A percentile compares a stretch with the other conserved stretches of the same genome.
Evolutionary conservation across 1,140 invertebrate genomes (phyloP).

Genomic region (Aporrectodea caliginosa): DNA sequence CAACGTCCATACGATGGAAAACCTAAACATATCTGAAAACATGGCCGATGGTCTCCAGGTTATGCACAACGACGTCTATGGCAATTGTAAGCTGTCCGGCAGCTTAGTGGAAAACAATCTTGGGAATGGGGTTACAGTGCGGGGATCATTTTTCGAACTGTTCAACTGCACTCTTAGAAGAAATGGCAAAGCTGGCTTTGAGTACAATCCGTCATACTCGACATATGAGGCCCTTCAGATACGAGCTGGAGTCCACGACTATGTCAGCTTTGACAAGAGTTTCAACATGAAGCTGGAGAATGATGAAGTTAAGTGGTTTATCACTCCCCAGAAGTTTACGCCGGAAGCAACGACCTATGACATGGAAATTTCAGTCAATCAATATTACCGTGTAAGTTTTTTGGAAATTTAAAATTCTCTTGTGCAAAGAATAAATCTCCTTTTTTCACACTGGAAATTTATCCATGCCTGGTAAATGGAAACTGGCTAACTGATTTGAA

Average conservation of each 20-base stretch:
- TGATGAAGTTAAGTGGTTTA: slow-evolving; percentile 17
- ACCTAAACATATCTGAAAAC: slow-evolving; percentile 58
- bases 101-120: slow-evolving; percentile 39
- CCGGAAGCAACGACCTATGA: background rate
- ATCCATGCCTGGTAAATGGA: no score
- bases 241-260: slow-evolving; percentile 26
- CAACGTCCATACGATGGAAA: slow-evolving; percentile 82
- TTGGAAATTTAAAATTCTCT: no score
- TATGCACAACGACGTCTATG: slow-evolving; percentile 72
- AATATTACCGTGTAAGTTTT: background rate
- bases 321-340: background rate
- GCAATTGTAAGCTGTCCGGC: slow-evolving; percentile 1
- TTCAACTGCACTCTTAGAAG: slow-evolving; percentile 50
- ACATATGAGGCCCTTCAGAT: slow-evolving; percentile 55
- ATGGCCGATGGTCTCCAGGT: slow-evolving; percentile 71
- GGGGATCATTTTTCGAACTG: slow-evolving; percentile 42
- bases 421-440: no score
- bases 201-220: slow-evolving; percentile 84
- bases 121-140: slow-evolving; percentile 47
- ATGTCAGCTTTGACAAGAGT: slow-evolving; percentile 13
- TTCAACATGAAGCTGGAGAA: background rate
- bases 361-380: slow-evolving; percentile 2
- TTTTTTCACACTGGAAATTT: no score
- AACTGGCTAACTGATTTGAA: no score
- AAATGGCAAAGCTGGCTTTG: slow-evolving; percentile 81